Evolutionary conservation across 1,140 invertebrate species (phyloP), one percentile per base, ranked within the genome.

Genomic region (Sinella curviseta): DNA sequence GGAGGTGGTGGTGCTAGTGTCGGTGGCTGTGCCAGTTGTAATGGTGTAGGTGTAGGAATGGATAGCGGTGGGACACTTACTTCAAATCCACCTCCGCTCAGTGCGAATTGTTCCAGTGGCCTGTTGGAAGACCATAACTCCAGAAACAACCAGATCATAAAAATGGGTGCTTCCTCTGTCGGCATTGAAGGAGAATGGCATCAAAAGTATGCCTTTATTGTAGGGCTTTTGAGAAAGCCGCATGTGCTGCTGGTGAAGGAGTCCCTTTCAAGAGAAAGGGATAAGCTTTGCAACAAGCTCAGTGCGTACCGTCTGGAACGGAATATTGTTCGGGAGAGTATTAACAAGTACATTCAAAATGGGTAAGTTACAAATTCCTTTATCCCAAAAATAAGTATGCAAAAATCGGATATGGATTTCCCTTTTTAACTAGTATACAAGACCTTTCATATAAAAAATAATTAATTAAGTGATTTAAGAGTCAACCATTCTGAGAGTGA

Each of bases 191-290:
- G 79, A 34, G 82, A 83, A 73, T 83, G 80, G 80, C 82, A 83
- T 67, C 82, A 83, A 48, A 83, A 83, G 48, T 83, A 83, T 74
- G 82, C 82, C 16, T 83, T 83, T 33, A 83, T 83, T 24, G 79
- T 83, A 24, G 80, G 80, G 20, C 76, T 83, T 3, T 67, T 83
- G 1, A 34, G 80, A n/a, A 83, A 83, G 34, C 82, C 82, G 1
- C 82, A 83, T 78, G 70, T 76, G 8, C 60, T 83, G 26, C 78
- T 83, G 0, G 75, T 83, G 48, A 83, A 83, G 28, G 80, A 81
- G 28, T 81, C 80, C 0, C 35, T 83, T 30, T 54, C 76, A 2
- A 26, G 80, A 24, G 82, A 83, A 67, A 60, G 74, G 73, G 80
- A 81, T 35, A 79, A 80, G 78, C 55, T 83, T 1, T n/a, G 28